A percentile compares a stretch with the other conserved stretches of the same genome.
phyloP scores from a whole-genome alignment of 2,888 invertebrate genomes.

The Andrena haemorrhoa region DNA sequence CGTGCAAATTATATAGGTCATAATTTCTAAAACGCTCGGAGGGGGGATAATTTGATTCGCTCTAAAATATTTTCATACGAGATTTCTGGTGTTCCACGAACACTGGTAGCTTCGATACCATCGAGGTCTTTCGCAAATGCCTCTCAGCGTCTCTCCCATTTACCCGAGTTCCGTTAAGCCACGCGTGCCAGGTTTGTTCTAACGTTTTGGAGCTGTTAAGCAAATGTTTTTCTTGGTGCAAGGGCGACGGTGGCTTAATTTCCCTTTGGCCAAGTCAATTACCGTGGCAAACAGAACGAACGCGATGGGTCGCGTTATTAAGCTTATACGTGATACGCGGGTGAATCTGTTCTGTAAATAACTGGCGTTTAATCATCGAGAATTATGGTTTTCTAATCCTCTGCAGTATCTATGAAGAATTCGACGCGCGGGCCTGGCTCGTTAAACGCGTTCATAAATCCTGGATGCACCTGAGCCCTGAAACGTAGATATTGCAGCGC shows the following conservation, averaged over 20 bases:
- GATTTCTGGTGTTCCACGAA: not conserved
- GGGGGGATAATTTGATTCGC: no score
- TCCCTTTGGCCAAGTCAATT: slow-evolving; percentile 38
- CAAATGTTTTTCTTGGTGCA: slow-evolving; percentile 34
- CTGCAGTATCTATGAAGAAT: slow-evolving; percentile 53
- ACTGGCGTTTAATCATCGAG: slow-evolving; percentile 57
- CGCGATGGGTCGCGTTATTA: slow-evolving; percentile 28
- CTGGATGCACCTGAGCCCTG: slow-evolving; percentile 43
- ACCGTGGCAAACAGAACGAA: slow-evolving; percentile 28
- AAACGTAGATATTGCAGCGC: not conserved
- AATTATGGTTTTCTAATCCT: slow-evolving; percentile 70
- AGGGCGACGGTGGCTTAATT: slow-evolving; percentile 11
- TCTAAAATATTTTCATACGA: not conserved
- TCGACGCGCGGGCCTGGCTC: slow-evolving; percentile 24
- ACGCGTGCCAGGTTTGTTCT: not conserved
- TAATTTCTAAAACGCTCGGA: no score
- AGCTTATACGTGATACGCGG: slow-evolving; percentile 18
- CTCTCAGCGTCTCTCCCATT: not conserved
- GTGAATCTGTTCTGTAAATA: slow-evolving; percentile 49
- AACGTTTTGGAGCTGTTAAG: slow-evolving; percentile 11
- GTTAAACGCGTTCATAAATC: slow-evolving; percentile 58
- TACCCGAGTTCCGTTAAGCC: slow-evolving; percentile 24
- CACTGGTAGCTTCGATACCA: not conserved
- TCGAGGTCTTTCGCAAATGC: not conserved
- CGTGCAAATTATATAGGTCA: no score